phyloP scores from a whole-genome alignment of 2,888 invertebrate species.

The Alviniconcha strummeri region DNA sequence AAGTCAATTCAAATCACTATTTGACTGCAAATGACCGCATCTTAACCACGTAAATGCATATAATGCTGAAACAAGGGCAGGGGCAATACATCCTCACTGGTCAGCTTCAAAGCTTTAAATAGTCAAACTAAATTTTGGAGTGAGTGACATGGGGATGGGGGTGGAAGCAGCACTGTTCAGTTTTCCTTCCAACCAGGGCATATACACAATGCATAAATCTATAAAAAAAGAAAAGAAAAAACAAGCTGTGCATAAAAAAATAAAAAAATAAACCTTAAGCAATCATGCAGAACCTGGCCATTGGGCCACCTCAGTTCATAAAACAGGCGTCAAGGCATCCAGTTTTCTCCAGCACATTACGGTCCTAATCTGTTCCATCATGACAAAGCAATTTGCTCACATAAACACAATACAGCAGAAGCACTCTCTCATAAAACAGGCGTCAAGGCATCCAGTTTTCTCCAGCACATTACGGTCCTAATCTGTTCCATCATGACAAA shows the following conservation, averaged over 20 bases:
- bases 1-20: too few species aligned
- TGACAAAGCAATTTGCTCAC: too few species aligned
- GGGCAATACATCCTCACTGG: background rate
- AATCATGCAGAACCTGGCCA: background rate
- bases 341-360: too few species aligned
- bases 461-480: too few species aligned
- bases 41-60: background rate
- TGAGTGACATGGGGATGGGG: background rate
- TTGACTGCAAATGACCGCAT: background rate
- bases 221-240: background rate
- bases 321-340: too few species aligned
- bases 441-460: too few species aligned
- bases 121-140: background rate
- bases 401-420: too few species aligned
- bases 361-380: too few species aligned
- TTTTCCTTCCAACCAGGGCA: background rate
- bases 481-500: too few species aligned
- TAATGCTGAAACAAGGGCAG: background rate
- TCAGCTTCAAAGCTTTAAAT: background rate
- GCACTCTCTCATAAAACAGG: too few species aligned
- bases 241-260: background rate
- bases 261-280: background rate
- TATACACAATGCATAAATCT: background rate
- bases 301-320: too few species aligned
- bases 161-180: background rate